Evolutionary conservation across 2,113 vertebrate genomes (phyloP).

Genomic region (Istiophorus platypterus): DNA sequence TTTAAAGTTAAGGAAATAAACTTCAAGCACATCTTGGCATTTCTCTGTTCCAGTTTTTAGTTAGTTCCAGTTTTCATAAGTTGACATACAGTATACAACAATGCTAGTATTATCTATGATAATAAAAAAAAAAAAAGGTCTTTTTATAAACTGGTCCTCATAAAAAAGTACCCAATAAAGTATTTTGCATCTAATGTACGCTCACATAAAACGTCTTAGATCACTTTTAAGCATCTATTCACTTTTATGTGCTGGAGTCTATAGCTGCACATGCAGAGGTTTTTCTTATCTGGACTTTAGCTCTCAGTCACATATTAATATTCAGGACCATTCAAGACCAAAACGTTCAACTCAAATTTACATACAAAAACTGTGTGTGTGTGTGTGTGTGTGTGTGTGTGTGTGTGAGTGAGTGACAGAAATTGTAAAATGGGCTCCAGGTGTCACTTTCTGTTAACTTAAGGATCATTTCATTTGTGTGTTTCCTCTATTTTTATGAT

Average conservation of each 20-base stretch:
- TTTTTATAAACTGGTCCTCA: background rate
- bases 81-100: too few relatives aligned
- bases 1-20: too few relatives aligned
- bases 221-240: constrained; percentile 25
- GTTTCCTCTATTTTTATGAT: background rate
- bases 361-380: background rate
- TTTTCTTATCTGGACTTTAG: constrained; percentile 57
- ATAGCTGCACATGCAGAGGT: constrained; percentile 28
- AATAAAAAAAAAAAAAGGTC: background rate
- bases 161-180: background rate
- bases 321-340: constrained; percentile 52
- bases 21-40: too few relatives aligned
- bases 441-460: constrained; percentile 27
- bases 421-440: constrained; percentile 27
- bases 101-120: background rate
- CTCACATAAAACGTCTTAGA: background rate
- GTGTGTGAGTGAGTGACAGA: background rate
- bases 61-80: too few relatives aligned
- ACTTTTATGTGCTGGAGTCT: constrained; percentile 35
- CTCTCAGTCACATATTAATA: constrained; percentile 65
- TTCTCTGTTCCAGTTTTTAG: too few relatives aligned
- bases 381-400: constrained; percentile 7
- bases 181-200: background rate
- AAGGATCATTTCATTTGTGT: background rate
- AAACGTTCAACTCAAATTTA: constrained; percentile 31